Base-by-base conservation (phyloP, 2,888 invertebrate genomes). In the Empis stercorea region DNA sequence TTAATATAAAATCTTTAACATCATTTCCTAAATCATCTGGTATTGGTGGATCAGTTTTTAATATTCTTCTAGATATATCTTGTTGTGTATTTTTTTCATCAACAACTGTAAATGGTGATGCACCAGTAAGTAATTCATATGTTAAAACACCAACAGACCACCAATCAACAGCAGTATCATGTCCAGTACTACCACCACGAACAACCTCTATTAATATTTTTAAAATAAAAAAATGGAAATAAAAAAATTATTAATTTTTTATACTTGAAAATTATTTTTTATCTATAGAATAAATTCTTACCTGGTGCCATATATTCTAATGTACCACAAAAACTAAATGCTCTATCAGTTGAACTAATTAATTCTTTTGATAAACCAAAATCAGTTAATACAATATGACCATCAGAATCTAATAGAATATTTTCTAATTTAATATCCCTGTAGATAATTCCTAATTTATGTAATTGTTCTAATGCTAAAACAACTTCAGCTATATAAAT, bases 91-190 rank as follows among this genome's bases (percentile, higher is more conserved):
- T 95, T 63, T 80, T 83, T 65, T 92, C 91, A 20, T 93, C 94
- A 59, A 95, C 92, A 1, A 94, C 89, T 10, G 96, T 94, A 71
- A 97, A 97, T 3, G 97, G 97, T 1, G 95, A 95, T 9, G 94
- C 93, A 45, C 97, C 96, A 0, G 95, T 96, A 46, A 97, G 72
- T 39, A 97, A 78, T 71, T 97, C 96, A 74, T 95, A 97, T 0
- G 94, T 91, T 41, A 97, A 72, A 2, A 97, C 95, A 9, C 95
- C 95, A 9, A 96, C 86, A 30, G 94, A 94, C 97, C 97, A 97
- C 96, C 96, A 97, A 73, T 97, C 97, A 7, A 95, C 96, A 44
- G 93, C 88, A 85, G 91, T 88, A 79, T 94, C 92, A 71, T 96
- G 95, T 17, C 96, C 96, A 55, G 82, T 80, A 47, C 81, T 82